Conservation (phyloP, 1,140 invertebrate species). For the Cepaea nemoralis region DNA sequence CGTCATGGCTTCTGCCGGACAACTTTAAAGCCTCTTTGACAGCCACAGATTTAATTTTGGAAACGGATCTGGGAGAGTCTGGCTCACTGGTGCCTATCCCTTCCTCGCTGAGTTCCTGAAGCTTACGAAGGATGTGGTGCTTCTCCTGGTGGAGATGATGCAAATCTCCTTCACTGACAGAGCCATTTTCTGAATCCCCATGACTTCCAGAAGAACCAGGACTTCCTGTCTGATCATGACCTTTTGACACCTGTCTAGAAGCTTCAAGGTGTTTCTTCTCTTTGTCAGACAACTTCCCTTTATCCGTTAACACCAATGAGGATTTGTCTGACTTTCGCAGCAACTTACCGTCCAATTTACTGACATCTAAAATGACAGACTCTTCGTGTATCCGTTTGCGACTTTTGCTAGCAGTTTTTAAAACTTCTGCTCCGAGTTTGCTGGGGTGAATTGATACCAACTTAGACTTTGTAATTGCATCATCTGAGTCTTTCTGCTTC, state of each 20-base stretch:
- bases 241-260: background rate
- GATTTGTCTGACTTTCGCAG: constrained; percentile 43
- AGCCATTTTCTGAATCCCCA: constrained; percentile 64
- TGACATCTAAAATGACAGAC: constrained; percentile 31
- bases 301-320: background rate
- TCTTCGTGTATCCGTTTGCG: constrained; percentile 64
- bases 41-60: constrained; percentile 37
- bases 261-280: background rate
- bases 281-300: background rate
- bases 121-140: constrained; percentile 63
- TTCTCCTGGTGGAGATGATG: constrained; percentile 68
- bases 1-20: constrained; percentile 16
- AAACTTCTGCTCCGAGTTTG: constrained; percentile 45
- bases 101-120: constrained; percentile 69
- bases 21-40: constrained; percentile 16
- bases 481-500: constrained; percentile 25
- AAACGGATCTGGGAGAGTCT: constrained; percentile 43
- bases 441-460: background rate
- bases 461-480: background rate
- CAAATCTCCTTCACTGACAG: constrained; percentile 63
- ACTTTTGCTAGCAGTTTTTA: constrained; percentile 51
- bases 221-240: constrained; percentile 38
- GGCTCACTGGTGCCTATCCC: constrained; percentile 51
- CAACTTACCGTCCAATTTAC: constrained; percentile 34
- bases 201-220: constrained; percentile 60